Percentiles rank a stretch among this genome's conserved stretches.
Conservation (phyloP, 2,797 vertebrate species). For the Monodelphis domestica region DNA sequence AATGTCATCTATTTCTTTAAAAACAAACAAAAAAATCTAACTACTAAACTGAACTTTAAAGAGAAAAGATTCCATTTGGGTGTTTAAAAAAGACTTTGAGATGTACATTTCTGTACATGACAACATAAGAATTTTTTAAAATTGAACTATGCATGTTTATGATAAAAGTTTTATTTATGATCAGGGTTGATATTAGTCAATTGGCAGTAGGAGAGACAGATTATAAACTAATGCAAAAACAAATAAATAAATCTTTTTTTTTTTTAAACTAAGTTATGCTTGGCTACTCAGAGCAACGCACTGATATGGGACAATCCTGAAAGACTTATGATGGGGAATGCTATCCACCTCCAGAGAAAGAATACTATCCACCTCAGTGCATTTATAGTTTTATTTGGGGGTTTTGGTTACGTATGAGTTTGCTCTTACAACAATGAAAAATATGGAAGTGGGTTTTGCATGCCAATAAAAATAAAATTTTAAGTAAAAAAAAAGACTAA, state of each 20-base stretch:
- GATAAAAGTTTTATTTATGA: not conserved
- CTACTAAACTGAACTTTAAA: fast-evolving
- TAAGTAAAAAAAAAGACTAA: not conserved
- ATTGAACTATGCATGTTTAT: not conserved
- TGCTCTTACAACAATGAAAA: too few species aligned
- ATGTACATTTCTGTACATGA: not conserved
- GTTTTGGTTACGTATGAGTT: too few species aligned
- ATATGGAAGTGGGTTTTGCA: too few species aligned
- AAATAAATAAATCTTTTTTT: not conserved
- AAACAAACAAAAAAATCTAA: not conserved
- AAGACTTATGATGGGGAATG: too few species aligned
- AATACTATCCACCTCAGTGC: too few species aligned
- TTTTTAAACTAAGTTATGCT: too few species aligned
- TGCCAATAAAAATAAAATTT: not conserved
- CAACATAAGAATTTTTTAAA: not conserved
- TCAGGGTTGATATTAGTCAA: not conserved
- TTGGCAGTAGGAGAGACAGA: not conserved
- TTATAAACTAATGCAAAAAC: not conserved
- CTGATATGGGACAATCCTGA: too few species aligned
- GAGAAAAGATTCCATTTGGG: not conserved
- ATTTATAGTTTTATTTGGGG: too few species aligned
- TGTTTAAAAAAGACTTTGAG: not conserved
- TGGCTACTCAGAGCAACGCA: too few species aligned
- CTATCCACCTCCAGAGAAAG: too few species aligned
- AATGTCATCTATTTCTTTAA: not conserved